Evolutionary conservation across 2,113 vertebrate species (phyloP).

Genomic region (Parotia lawesii): DNA sequence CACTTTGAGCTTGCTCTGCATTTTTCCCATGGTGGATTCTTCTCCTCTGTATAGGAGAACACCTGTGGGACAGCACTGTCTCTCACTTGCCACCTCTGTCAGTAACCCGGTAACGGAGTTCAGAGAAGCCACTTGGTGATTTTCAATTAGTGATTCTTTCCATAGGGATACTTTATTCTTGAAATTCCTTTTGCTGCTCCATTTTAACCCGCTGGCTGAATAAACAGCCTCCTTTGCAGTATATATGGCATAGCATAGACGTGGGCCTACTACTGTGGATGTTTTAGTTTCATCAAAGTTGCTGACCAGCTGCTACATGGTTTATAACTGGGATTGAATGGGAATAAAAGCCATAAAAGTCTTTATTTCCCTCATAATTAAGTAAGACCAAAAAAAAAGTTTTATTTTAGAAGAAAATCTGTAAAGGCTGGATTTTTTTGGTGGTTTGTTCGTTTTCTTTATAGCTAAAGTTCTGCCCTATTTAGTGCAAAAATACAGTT

Average conservation of each 20-base stretch:
- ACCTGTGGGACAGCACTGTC: background rate
- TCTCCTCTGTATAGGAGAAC: accelerated
- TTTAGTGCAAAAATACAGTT: background rate
- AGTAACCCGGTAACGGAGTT: background rate
- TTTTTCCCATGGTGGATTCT: background rate
- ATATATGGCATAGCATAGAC: background rate
- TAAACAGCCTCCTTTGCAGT: background rate
- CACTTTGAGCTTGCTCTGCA: background rate
- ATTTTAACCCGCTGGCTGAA: background rate
- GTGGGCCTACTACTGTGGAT: background rate
- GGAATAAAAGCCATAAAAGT: background rate
- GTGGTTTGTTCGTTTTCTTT: background rate
- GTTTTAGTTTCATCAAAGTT: background rate
- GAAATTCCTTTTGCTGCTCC: background rate
- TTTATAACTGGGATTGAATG: background rate
- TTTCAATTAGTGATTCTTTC: background rate
- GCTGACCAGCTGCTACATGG: background rate
- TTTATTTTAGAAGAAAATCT: background rate
- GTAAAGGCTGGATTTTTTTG: background rate
- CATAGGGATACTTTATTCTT: background rate
- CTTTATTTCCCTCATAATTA: background rate
- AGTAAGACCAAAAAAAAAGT: background rate
- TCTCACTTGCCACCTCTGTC: background rate
- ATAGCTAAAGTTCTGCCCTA: background rate
- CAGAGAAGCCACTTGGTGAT: background rate